A percentile compares a stretch with the other conserved stretches of the same genome.
Evolutionary conservation across 2,888 invertebrate genomes (phyloP).

Genomic region (Schrankia costaestrigalis): DNA sequence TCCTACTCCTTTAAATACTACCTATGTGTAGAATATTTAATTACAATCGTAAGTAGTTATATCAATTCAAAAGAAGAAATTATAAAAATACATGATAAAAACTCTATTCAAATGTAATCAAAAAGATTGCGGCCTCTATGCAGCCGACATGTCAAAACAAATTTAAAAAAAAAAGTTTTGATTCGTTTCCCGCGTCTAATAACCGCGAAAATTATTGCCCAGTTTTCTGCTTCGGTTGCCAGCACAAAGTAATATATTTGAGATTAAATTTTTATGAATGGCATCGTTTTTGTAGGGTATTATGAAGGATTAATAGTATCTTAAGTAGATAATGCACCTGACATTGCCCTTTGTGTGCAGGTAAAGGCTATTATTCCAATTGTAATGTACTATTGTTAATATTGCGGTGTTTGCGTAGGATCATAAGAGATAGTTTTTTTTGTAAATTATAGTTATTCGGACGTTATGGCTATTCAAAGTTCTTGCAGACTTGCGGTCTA

Average conservation of each 20-base stretch:
- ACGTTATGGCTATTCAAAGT: constrained; percentile 3
- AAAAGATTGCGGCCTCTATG: constrained; percentile 44
- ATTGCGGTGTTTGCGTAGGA: constrained; percentile 63
- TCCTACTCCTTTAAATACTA: too few relatives aligned
- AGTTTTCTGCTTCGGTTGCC: constrained; percentile 50
- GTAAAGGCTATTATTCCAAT: constrained; percentile 50
- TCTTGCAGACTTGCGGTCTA: constrained; percentile 6
- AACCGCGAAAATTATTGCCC: constrained; percentile 61
- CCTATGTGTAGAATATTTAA: too few relatives aligned
- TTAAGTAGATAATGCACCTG: constrained; percentile 74
- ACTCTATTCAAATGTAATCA: too few relatives aligned
- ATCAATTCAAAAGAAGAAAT: too few relatives aligned
- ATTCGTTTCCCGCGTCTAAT: constrained; percentile 48
- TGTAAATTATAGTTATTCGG: constrained; percentile 20
- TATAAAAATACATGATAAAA: too few relatives aligned
- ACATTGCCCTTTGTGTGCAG: constrained; percentile 59
- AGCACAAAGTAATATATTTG: constrained; percentile 52
- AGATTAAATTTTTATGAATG: constrained; percentile 71
- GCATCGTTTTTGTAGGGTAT: constrained; percentile 53
- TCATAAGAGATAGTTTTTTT: constrained; percentile 20
- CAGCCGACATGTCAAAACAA: constrained; percentile 68
- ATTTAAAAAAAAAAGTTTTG: constrained; percentile 49
- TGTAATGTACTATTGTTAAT: constrained; percentile 40
- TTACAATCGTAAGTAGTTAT: too few relatives aligned
- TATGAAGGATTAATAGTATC: constrained; percentile 62